These are phyloP conservation scores for Muscicapa adusta DNA, from an alignment of 2,113 vertebrate species.

Conservation along the genomic window DNA sequence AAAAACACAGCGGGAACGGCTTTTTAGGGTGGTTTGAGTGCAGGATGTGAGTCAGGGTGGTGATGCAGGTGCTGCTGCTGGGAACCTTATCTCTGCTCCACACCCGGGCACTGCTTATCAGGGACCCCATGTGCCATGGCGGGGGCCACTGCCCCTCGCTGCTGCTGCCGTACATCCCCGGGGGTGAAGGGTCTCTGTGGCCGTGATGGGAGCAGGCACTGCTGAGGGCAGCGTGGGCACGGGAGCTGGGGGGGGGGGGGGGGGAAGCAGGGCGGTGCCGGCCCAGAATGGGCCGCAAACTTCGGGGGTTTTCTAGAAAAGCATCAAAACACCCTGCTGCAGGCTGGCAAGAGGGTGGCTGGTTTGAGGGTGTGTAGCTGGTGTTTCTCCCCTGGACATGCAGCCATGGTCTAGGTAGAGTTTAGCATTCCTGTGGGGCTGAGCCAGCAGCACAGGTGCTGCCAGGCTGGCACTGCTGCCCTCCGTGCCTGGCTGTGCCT, in stretches of 20 bases:
- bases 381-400: fast-evolving
- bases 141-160: not conserved
- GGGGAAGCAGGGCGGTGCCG: fast-evolving
- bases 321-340: fast-evolving
- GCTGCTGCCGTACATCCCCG: fast-evolving
- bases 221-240: fast-evolving
- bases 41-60: fast-evolving
- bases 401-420: fast-evolving
- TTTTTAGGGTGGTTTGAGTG: not conserved
- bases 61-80: fast-evolving
- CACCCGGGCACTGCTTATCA: not conserved
- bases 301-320: not conserved
- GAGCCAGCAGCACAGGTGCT: not conserved
- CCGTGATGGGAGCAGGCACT: fast-evolving
- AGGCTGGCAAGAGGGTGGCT: not conserved
- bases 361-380: too few relatives aligned
- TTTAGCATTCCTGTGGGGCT: not conserved
- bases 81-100: not conserved
- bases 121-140: not conserved
- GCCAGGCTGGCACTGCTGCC: not conserved
- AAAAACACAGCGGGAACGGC: fast-evolving
- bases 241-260: fast-evolving
- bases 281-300: not conserved
- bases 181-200: fast-evolving
- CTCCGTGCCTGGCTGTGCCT: not conserved